Base-by-base conservation (phyloP, 2,113 vertebrate species). In the Sitta europaea region DNA sequence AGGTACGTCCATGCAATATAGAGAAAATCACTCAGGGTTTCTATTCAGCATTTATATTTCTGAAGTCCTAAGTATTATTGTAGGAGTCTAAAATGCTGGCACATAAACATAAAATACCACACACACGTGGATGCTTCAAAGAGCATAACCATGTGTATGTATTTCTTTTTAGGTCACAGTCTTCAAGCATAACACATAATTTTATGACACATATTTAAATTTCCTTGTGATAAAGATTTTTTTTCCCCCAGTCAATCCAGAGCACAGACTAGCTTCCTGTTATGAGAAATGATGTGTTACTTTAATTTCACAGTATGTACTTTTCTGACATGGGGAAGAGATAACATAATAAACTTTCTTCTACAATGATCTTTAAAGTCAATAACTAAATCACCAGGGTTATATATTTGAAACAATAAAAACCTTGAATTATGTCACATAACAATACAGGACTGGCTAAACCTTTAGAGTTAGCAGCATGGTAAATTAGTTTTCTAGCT, bases 271-370 rank as follows among this genome's bases (percentile, higher is more conserved):
- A 75, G 0, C n/a, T 70, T 70, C 45, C 33, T 92, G 53, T 77
- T 74, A 83, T 31, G 25, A 89, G 45, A 95, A 93, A 92, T 43
- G 3, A 21, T 88, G 22, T 94, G 48, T 67, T 90, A 55, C 47
- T 88, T 89, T 89, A 92, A 94, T 96, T 97, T 96, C 91, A 81
- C 77, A 94, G 45, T 67, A 71, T 40, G 48, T 91, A 85, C 47
- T 93, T 87, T 89, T 79, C 70, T 78, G 73, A 89, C 53, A 45
- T 27, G 48, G 14, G 84, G 43, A 24, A 86, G 48, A 90, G 85
- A 94, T 81, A 92, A 84, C 70, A 72, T 76, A 88, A 94, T 73
- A 90, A 90, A 89, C 38, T 70, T 91, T 85, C 33, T 85, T 87
- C 78, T 66, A 61, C 1, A 17, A 92, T 63, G 54, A 84, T 87